phyloP scores from a whole-genome alignment of 2,797 vertebrate genomes.

The Spinus pinus region DNA sequence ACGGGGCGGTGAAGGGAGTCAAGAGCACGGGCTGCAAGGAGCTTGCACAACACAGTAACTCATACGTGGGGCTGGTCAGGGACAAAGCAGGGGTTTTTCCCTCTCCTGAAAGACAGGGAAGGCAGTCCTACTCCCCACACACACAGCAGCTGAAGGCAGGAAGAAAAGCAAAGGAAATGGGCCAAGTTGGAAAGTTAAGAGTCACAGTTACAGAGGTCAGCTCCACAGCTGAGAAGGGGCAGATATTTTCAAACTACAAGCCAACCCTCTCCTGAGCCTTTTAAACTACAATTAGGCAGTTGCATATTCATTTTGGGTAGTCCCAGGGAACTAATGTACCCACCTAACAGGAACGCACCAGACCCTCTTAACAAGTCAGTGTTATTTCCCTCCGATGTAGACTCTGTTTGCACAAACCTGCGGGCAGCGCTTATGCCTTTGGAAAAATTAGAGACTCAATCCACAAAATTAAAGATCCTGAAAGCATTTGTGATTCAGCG shows the following conservation, averaged over 20 bases:
- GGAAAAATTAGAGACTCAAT: not conserved
- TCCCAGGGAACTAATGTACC: not conserved
- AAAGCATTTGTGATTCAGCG: not conserved
- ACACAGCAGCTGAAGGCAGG: not conserved
- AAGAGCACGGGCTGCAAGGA: not conserved
- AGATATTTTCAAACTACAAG: not conserved
- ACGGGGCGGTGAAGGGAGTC: rapidly evolving
- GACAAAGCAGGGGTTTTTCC: not conserved
- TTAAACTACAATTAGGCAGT: not conserved
- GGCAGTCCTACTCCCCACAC: not conserved
- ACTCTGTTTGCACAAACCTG: not conserved
- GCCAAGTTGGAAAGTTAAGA: not conserved
- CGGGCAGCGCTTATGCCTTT: rapidly evolving
- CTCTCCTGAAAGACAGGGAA: not conserved
- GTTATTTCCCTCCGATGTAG: rapidly evolving
- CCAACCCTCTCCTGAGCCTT: not conserved
- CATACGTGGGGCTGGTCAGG: not conserved
- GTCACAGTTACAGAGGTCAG: not conserved
- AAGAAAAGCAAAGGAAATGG: not conserved
- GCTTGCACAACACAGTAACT: not conserved
- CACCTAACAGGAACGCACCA: not conserved
- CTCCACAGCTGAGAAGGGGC: not conserved
- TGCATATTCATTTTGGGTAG: not conserved
- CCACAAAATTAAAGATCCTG: not conserved
- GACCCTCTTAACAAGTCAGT: not conserved